Evolutionary conservation across 2,797 vertebrate species (phyloP), one percentile per base, ranked within the genome.

Genomic region (Buphagus erythrorhynchus): DNA sequence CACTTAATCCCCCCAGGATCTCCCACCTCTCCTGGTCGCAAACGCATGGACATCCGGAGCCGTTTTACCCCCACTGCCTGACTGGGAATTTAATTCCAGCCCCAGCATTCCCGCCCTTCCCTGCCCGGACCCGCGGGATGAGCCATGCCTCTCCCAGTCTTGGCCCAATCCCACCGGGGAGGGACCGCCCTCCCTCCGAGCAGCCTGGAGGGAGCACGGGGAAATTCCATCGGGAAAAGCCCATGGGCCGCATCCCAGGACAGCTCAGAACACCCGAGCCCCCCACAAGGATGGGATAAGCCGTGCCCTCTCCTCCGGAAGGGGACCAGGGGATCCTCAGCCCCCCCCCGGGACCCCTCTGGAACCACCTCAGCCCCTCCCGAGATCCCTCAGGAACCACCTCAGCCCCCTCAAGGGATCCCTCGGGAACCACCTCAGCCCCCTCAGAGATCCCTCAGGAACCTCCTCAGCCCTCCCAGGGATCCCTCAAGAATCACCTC

Each of bases 381-480:
- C 7, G 13, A 28, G 55, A 58, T 29, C 42, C 54, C 26, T 18
- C 3, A 9, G 36, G 49, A 52, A 0, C 12, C 28, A 0, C 35
- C 16, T 10, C 36, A 51, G 5, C 7, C 2, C 8, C 10, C 1
- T 12, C 21, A 13, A 28, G 16, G 21, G n/a, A 46, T 33, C 17
- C 68, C 22, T 29, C 14, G 8, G 25, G 25, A 49, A 8, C 14
- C 42, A 9, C 22, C 16, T 14, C 18, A 20, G 7, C 6, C 5
- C 20, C 16, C 10, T 20, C 19, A 3, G 6, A 3, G 17, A 42
- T 10, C 25, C 10, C 46, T 9, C 8, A 1, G 13, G 40, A 29
- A 2, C 3, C n/a, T 9, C 14, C 20, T 15, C 18, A 25, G n/a
- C n/a, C 38, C 8, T 4, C 0, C 9, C 40, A 5, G 4, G 18